These are phyloP conservation scores for Hystrix brachyura DNA, from an alignment of 2,113 vertebrate genomes.

Conservation along the genomic window DNA sequence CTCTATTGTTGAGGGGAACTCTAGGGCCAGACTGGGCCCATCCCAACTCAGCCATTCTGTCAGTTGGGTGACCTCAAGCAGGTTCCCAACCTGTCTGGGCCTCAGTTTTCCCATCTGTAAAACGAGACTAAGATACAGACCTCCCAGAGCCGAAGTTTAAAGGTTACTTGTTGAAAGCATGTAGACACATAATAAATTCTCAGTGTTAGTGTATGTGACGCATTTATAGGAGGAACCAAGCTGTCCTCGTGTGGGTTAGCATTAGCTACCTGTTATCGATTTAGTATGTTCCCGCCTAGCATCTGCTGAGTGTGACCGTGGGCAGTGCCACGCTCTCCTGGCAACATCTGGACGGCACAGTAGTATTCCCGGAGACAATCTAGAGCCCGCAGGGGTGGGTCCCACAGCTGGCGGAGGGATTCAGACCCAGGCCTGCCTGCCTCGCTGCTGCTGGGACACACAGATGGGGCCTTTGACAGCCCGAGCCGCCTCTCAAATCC, in stretches of 20 bases:
- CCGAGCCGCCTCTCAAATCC: not conserved
- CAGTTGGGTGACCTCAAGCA: not conserved
- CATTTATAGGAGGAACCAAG: accelerated
- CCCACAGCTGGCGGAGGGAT: not conserved
- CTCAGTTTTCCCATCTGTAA: not conserved
- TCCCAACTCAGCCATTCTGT: not conserved
- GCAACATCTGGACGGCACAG: too few species aligned
- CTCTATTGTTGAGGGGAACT: not conserved
- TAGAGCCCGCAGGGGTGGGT: not conserved
- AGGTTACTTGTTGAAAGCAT: not conserved
- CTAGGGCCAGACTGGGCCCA: not conserved
- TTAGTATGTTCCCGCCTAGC: not conserved
- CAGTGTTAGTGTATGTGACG: accelerated
- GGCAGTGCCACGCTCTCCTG: not conserved
- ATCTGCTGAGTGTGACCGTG: not conserved
- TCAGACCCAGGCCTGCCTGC: not conserved
- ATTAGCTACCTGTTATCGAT: not conserved
- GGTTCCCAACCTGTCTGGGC: not conserved
- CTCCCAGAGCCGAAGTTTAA: not conserved
- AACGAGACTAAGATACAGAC: not conserved
- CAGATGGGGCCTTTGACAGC: accelerated
- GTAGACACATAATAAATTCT: not conserved
- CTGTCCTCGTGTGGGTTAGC: not conserved
- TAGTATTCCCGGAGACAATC: too few species aligned
- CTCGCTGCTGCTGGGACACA: not conserved